Conservation (phyloP, 2,888 invertebrate genomes). For the Hemicrepidius hirtus region DNA sequence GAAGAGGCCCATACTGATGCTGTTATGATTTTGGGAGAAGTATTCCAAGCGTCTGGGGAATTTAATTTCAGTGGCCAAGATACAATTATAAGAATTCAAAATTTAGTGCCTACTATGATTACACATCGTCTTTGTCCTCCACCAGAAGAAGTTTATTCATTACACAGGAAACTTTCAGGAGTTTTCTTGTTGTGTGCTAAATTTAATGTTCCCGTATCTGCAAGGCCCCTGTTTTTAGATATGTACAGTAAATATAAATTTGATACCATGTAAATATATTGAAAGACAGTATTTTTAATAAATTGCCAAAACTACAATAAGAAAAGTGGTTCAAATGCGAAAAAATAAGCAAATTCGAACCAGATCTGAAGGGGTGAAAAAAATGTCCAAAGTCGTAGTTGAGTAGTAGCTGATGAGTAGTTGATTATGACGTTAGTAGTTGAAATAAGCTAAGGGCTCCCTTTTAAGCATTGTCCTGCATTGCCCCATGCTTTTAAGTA, state of each 20-base stretch:
- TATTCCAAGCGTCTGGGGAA: constrained; percentile 84
- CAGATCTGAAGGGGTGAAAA: no score
- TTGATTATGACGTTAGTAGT: no score
- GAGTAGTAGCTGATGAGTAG: no score
- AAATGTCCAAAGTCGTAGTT: no score
- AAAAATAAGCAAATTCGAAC: no score
- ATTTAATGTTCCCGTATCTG: constrained; percentile 86
- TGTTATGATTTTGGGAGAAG: constrained; percentile 97
- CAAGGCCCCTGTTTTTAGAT: constrained; percentile 87
- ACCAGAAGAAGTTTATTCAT: constrained; percentile 98
- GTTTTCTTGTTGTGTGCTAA: constrained; percentile 94
- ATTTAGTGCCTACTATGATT: constrained; percentile 94
- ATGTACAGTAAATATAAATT: constrained; percentile 83
- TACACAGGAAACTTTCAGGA: constrained; percentile 97
- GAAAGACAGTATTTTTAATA: neutral
- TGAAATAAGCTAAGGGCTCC: no score
- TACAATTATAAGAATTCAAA: constrained; percentile 86
- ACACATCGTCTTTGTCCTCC: constrained; percentile 96
- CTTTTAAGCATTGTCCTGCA: no score
- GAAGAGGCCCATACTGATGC: constrained; percentile 97
- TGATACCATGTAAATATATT: constrained; percentile 6
- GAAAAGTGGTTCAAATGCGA: no score
- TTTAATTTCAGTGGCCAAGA: constrained; percentile 95
- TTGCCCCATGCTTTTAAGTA: no score
- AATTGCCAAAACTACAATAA: no score